phyloP scores from a whole-genome alignment of 2,888 invertebrate genomes.

The Microplitis deprimator region DNA sequence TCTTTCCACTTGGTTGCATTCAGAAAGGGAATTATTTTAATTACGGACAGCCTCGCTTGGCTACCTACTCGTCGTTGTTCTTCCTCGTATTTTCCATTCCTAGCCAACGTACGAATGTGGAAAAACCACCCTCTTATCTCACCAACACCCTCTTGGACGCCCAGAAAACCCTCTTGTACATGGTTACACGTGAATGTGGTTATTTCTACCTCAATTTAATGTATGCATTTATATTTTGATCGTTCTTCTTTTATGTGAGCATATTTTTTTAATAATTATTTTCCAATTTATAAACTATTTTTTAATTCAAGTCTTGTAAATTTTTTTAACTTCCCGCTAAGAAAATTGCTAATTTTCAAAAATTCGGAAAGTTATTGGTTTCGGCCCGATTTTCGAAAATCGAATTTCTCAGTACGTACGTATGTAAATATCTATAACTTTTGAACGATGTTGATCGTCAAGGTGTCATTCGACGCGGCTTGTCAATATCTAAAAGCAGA shows the following conservation, averaged over 20 bases:
- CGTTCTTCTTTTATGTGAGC: constrained; percentile 3
- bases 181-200: constrained; percentile 29
- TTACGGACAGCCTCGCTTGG: constrained; percentile 71
- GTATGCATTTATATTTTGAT: constrained; percentile 13
- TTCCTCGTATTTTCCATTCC: constrained; percentile 43
- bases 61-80: constrained; percentile 61
- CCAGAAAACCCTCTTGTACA: constrained; percentile 26
- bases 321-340: too few relatives aligned
- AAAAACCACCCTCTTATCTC: constrained; percentile 34
- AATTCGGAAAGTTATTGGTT: too few relatives aligned
- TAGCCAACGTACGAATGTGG: constrained; percentile 11
- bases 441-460: too few relatives aligned
- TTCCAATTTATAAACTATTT: neutral
- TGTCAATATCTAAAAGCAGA: too few relatives aligned
- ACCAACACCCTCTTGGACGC: constrained; percentile 27
- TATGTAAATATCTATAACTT: too few relatives aligned
- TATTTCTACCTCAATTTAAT: constrained; percentile 30
- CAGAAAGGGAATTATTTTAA: constrained; percentile 73
- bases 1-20: constrained; percentile 72
- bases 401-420: too few relatives aligned
- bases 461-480: too few relatives aligned
- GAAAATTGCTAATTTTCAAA: too few relatives aligned
- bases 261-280: constrained; percentile 3
- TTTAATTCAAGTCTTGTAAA: neutral
- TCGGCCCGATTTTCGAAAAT: too few relatives aligned